Base-by-base conservation (phyloP, 2,797 vertebrate species). In the Benthosema pterotum region DNA sequence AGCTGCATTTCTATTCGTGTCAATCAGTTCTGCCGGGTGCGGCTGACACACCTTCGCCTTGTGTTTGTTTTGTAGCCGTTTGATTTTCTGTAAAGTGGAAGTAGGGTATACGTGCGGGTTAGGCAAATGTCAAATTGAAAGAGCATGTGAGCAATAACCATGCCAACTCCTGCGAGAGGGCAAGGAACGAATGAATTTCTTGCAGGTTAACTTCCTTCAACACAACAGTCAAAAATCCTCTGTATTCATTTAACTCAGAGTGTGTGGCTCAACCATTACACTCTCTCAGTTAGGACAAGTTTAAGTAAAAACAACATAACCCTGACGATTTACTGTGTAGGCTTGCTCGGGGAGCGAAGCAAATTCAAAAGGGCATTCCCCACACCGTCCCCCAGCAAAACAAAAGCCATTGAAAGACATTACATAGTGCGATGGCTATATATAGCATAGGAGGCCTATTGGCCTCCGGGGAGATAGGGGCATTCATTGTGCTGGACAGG, bases 321-420 rank as follows among this genome's bases (percentile, higher is more conserved):
- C 8, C 32, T 38, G 32, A 38, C 7, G 32, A 38, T 38, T 38
- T 38, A 38, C 32, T 7, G 32, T 38, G 32, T 38, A 72, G 46
- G 38, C 58, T 57, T n/a, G 47, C n/a, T n/a, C n/a, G n/a, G n/a
- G n/a, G 67, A 54, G 52, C 66, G 65, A 73, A 69, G 56, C 46
- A 11, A 15, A 46, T 66, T 72, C 63, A 69, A 89, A 75, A 88
- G 68, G 81, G 11, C 75, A 74, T 72, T 75, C 57, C 18, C 18
- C 43, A 65, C 63, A 55, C 25, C 48, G 52, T 17, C 62, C 42
- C 42, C 11, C 3, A 47, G 48, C 52, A 43, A 71, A 79, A 87
- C 82, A 84, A 88, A 71, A 74, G 72, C 69, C 49, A 84, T 69
- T 87, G 77, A 87, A 88, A 83, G 61, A 58, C 56, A 42, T 69